A percentile compares a stretch with the other conserved stretches of the same genome.
Evolutionary conservation across 2,113 vertebrate species (phyloP).

Genomic region (Oriolus oriolus): DNA sequence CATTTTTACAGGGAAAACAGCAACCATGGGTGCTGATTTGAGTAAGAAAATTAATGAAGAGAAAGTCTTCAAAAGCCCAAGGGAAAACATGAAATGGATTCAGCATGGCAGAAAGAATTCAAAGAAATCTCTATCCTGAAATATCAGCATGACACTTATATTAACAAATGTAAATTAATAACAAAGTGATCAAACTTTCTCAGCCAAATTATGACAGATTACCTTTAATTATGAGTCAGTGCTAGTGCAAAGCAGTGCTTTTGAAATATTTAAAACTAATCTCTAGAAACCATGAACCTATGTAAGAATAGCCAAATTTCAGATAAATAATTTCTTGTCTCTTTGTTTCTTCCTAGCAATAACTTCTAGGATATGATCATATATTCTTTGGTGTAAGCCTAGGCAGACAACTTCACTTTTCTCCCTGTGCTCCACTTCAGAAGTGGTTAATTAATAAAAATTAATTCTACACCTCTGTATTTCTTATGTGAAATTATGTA

Average conservation of each 20-base stretch:
- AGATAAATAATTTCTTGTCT: background rate
- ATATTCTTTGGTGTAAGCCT: background rate
- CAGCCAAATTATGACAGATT: background rate
- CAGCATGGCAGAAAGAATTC: background rate
- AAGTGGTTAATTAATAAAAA: background rate
- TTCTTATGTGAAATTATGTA: background rate
- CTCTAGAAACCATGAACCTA: background rate
- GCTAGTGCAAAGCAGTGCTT: background rate
- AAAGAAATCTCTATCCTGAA: background rate
- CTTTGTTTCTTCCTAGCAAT: background rate
- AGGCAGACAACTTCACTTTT: background rate
- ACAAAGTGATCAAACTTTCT: background rate
- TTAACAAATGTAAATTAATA: background rate
- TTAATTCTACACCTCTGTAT: background rate
- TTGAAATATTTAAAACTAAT: background rate
- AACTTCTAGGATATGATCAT: background rate
- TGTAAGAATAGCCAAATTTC: background rate
- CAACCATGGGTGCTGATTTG: background rate
- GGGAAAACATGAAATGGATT: background rate
- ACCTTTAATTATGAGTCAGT: background rate
- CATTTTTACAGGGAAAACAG: background rate
- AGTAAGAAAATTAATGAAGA: background rate
- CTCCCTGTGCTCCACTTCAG: background rate
- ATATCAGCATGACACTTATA: background rate
- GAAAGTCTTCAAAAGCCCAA: background rate